Conservation (phyloP, 1,140 invertebrate species). For the Aphaenogaster rudis region DNA sequence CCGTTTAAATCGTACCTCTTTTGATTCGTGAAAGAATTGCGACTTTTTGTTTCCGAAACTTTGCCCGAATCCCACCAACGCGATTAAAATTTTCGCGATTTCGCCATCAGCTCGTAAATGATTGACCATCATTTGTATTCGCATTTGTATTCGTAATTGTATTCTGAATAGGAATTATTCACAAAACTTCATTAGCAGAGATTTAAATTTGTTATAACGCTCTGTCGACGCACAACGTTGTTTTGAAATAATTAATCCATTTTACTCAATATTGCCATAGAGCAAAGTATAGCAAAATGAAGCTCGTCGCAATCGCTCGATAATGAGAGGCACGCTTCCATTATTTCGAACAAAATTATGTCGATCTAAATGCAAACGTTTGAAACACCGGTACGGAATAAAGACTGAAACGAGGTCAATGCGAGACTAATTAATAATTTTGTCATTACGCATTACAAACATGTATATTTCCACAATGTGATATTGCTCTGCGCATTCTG, state of each 20-base stretch:
- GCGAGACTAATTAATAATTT: slow-evolving; percentile 39
- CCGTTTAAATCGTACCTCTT: background rate
- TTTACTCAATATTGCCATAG: slow-evolving; percentile 16
- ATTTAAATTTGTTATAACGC: slow-evolving; percentile 49
- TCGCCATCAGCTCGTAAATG: slow-evolving; percentile 3
- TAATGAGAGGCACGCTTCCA: slow-evolving; percentile 32
- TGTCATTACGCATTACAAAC: slow-evolving; percentile 9
- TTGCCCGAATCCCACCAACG: background rate
- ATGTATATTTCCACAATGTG: background rate
- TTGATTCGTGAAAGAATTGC: background rate
- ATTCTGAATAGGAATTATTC: slow-evolving; percentile 48
- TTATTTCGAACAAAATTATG: slow-evolving; percentile 47
- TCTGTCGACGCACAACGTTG: background rate
- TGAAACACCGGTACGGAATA: background rate
- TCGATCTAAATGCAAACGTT: slow-evolving; percentile 41
- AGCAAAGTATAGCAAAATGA: background rate
- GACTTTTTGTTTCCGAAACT: slow-evolving; percentile 11
- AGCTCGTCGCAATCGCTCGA: slow-evolving; percentile 10
- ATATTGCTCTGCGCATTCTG: background rate
- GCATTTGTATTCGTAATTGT: background rate
- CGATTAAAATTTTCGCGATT: slow-evolving; percentile 33
- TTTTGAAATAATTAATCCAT: slow-evolving; percentile 56
- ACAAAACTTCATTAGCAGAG: slow-evolving; percentile 38
- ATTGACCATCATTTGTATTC: background rate
- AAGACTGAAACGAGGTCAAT: background rate